These are phyloP conservation scores for Pithys albifrons DNA, from an alignment of 2,113 vertebrate species.

Conservation along the genomic window DNA sequence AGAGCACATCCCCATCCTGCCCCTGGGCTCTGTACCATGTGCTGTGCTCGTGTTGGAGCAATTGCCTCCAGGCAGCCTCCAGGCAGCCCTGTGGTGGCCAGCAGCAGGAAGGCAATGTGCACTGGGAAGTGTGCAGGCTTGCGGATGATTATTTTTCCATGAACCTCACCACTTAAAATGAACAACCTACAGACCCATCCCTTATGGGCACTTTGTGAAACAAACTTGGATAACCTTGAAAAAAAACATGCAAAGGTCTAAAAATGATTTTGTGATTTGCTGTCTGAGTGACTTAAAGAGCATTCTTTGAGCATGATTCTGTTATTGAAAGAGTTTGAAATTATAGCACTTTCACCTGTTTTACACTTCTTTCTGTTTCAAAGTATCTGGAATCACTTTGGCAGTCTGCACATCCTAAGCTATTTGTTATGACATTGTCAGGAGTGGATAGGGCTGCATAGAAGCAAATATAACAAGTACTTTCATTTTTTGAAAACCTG, in stretches of 20 bases:
- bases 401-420: background rate
- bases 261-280: background rate
- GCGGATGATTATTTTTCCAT: background rate
- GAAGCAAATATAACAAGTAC: background rate
- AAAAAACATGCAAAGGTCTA: accelerated
- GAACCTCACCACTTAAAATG: background rate
- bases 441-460: background rate
- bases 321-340: background rate
- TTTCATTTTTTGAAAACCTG: background rate
- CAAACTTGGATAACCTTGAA: background rate
- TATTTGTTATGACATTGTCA: background rate
- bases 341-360: background rate
- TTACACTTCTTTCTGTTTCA: background rate
- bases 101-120: background rate
- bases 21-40: accelerated
- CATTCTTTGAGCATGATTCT: background rate
- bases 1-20: background rate
- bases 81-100: accelerated
- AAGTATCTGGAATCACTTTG: background rate
- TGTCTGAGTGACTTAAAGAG: background rate
- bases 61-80: background rate
- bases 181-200: background rate
- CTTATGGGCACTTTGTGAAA: accelerated
- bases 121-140: background rate
- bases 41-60: accelerated